These are phyloP conservation scores for Ennomos quercinarius DNA, from an alignment of 2,888 invertebrate species.

Conservation along the genomic window DNA sequence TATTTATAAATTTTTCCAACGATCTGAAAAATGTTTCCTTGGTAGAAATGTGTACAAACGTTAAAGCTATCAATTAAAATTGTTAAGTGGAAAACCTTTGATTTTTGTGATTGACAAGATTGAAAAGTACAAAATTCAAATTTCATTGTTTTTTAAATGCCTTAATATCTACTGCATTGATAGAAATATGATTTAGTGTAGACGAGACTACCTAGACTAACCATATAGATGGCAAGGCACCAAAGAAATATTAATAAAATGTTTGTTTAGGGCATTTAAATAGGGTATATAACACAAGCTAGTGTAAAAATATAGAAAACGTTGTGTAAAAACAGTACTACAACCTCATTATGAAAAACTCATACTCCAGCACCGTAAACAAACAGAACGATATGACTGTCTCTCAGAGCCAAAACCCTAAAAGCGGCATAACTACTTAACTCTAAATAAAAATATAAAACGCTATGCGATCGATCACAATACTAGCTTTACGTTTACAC, in stretches of 20 bases:
- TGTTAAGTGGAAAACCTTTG: not conserved
- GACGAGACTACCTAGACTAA: slow-evolving; percentile 11
- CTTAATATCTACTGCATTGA: slow-evolving; percentile 4
- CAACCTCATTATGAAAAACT: slow-evolving; percentile 35
- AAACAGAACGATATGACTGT: slow-evolving; percentile 16
- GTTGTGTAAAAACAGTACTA: slow-evolving; percentile 27
- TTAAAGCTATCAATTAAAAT: slow-evolving; percentile 23
- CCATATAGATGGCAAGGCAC: slow-evolving; percentile 39
- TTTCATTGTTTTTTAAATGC: slow-evolving; percentile 16
- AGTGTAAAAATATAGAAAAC: slow-evolving; percentile 28
- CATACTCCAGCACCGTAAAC: slow-evolving; percentile 37
- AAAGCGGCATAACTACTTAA: slow-evolving; percentile 33
- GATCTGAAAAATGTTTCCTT: slow-evolving; percentile 4
- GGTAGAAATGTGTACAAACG: slow-evolving; percentile 9
- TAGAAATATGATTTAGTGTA: slow-evolving; percentile 7
- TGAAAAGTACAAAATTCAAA: slow-evolving; percentile 33
- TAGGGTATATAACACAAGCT: slow-evolving; percentile 23
- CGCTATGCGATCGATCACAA: slow-evolving; percentile 83
- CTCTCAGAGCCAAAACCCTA: slow-evolving; percentile 25
- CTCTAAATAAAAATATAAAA: slow-evolving; percentile 40
- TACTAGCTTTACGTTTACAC: slow-evolving; percentile 73
- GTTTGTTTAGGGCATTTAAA: slow-evolving; percentile 5
- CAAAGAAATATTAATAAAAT: slow-evolving; percentile 26
- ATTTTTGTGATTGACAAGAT: slow-evolving; percentile 32
- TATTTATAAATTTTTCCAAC: not conserved